Conservation (phyloP, 1,140 invertebrate species). For the Zaprionus vittiger region DNA sequence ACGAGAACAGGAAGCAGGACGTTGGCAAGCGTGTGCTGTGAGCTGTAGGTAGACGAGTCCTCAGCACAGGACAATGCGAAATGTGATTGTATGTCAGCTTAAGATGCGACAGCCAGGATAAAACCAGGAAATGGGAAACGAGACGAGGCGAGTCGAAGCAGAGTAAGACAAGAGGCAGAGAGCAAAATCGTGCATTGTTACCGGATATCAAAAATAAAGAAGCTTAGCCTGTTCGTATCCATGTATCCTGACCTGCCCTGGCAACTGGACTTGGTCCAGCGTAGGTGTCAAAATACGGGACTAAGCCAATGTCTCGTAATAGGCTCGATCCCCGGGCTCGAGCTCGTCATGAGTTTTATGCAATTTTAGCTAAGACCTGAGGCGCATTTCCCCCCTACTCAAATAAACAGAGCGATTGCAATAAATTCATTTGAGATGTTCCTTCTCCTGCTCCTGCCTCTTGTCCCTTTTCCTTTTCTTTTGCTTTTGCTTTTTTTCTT, state of each 20-base stretch:
- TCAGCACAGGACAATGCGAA: conserved; percentile 61
- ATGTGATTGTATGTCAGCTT: conserved; percentile 81
- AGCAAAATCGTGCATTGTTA: conserved; percentile 62
- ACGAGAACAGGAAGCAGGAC: conserved; percentile 37
- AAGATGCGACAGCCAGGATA: conserved; percentile 58
- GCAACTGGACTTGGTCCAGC: conserved; percentile 14
- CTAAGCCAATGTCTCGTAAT: conserved; percentile 83
- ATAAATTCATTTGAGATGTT: conserved; percentile 61
- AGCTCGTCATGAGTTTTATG: conserved; percentile 52
- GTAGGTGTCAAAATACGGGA: conserved; percentile 82
- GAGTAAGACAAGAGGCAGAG: neutral
- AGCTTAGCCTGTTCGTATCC: conserved; percentile 52
- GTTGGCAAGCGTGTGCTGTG: conserved; percentile 7
- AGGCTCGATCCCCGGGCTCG: conserved; percentile 46
- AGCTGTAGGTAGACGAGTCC: conserved; percentile 35
- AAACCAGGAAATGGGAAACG: conserved; percentile 66
- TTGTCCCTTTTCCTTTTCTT: neutral
- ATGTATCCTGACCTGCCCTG: neutral
- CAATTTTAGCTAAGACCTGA: conserved; percentile 72
- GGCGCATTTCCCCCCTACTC: conserved; percentile 43
- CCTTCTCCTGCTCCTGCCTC: neutral
- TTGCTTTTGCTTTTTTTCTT: neutral
- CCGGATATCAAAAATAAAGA: conserved; percentile 64
- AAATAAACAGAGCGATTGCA: conserved; percentile 55
- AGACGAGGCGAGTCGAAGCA: neutral